These are phyloP conservation scores for Patella depressa DNA, from an alignment of 2,888 invertebrate species.

Conservation along the genomic window DNA sequence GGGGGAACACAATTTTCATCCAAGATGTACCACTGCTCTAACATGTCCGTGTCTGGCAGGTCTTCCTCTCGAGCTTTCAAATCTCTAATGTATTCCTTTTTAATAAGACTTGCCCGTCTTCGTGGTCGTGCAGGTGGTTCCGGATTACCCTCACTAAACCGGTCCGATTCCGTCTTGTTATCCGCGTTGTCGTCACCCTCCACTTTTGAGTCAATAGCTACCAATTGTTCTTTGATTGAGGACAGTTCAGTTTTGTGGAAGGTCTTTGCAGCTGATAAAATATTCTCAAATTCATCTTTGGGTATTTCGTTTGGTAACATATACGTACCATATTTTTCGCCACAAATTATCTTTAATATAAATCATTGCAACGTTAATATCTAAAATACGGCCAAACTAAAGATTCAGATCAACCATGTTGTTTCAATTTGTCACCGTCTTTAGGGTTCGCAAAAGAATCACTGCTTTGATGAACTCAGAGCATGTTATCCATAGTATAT, in stretches of 20 bases:
- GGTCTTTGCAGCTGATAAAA: conserved; percentile 34
- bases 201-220: conserved; percentile 37
- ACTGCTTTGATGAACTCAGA: too few species aligned
- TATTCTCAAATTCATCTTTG: conserved; percentile 68
- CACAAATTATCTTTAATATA: conserved; percentile 68
- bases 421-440: too few species aligned
- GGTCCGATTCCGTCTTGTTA: background rate
- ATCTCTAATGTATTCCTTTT: conserved; percentile 38
- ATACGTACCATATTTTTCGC: conserved; percentile 71
- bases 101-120: conserved; percentile 11
- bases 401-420: too few species aligned
- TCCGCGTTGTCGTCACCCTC: conserved; percentile 28
- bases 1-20: conserved; percentile 67
- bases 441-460: too few species aligned
- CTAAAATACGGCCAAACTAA: too few species aligned
- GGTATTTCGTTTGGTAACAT: conserved; percentile 69
- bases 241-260: conserved; percentile 37
- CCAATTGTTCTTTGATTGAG: conserved; percentile 33
- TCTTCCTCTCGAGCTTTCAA: conserved; percentile 48
- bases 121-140: background rate
- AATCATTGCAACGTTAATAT: too few species aligned
- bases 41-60: conserved; percentile 64
- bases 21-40: conserved; percentile 70
- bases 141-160: conserved; percentile 13
- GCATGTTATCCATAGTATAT: too few species aligned